These are phyloP conservation scores for Synergus itoensis DNA, from an alignment of 2,888 invertebrate genomes.

Conservation along the genomic window DNA sequence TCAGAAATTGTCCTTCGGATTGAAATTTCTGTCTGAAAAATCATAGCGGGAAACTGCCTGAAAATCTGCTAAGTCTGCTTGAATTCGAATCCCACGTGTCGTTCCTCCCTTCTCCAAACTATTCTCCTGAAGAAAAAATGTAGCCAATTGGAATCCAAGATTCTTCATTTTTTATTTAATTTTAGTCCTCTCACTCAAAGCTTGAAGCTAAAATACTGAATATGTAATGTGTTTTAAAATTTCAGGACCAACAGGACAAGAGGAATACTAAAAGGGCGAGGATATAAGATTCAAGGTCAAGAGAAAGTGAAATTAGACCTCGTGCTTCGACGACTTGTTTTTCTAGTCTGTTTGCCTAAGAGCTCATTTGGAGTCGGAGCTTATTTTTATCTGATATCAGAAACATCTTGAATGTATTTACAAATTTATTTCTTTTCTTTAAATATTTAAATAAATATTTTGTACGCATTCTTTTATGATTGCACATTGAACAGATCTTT, in stretches of 20 bases:
- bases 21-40: neutral
- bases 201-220: neutral
- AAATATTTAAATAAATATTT: neutral
- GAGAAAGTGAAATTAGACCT: neutral
- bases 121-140: neutral
- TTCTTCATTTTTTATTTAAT: neutral
- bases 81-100: conserved; percentile 16
- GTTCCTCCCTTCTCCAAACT: neutral
- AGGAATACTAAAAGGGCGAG: conserved; percentile 9
- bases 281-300: conserved; percentile 24
- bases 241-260: neutral
- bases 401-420: neutral
- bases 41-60: neutral
- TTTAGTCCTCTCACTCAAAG: neutral
- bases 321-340: neutral
- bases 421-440: neutral
- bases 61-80: neutral
- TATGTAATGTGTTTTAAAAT: neutral
- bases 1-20: neutral
- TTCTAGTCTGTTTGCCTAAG: neutral
- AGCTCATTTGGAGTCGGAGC: no score
- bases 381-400: no score
- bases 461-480: neutral
- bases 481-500: conserved; percentile 44
- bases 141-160: neutral